These are phyloP conservation scores for Silurus asotus DNA, from an alignment of 2,113 vertebrate genomes.

Conservation along the genomic window DNA sequence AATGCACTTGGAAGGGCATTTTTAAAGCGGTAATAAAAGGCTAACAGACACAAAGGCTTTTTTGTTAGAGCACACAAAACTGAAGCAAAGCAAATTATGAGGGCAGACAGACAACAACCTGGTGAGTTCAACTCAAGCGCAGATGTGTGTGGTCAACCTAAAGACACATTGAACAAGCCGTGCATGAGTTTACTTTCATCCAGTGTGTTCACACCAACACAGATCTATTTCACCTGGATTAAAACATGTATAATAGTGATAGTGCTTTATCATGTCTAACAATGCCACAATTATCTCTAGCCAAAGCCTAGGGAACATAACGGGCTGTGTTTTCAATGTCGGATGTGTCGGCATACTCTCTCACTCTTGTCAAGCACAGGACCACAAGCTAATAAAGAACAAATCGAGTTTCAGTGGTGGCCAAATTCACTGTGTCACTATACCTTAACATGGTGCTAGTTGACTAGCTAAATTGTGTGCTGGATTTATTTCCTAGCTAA, in stretches of 20 bases:
- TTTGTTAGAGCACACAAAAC: conserved; percentile 31
- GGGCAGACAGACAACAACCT: conserved; percentile 36
- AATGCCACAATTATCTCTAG: background rate
- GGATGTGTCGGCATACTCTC: background rate
- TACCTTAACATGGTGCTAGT: background rate
- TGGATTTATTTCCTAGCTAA: background rate
- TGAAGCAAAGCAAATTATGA: conserved; percentile 53
- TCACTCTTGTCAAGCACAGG: background rate
- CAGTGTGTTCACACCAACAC: conserved; percentile 13
- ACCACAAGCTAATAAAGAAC: background rate
- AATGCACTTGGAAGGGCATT: conserved; percentile 18
- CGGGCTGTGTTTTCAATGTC: background rate
- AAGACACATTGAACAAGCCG: conserved; percentile 46
- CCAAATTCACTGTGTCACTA: background rate
- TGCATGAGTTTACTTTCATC: conserved; percentile 1
- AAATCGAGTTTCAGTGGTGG: background rate
- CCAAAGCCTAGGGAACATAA: background rate
- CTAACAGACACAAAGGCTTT: conserved; percentile 14
- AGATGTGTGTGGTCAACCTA: conserved; percentile 16
- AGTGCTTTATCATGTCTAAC: background rate
- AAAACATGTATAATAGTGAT: background rate
- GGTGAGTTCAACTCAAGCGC: conserved; percentile 16
- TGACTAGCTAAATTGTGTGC: background rate
- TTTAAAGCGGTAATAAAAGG: conserved; percentile 24
- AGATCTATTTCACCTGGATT: conserved; percentile 24